Percentiles rank a stretch among this genome's conserved stretches.
These are phyloP conservation scores for Rhagologus leucostigma DNA, from an alignment of 2,113 vertebrate genomes.

Conservation along the genomic window DNA sequence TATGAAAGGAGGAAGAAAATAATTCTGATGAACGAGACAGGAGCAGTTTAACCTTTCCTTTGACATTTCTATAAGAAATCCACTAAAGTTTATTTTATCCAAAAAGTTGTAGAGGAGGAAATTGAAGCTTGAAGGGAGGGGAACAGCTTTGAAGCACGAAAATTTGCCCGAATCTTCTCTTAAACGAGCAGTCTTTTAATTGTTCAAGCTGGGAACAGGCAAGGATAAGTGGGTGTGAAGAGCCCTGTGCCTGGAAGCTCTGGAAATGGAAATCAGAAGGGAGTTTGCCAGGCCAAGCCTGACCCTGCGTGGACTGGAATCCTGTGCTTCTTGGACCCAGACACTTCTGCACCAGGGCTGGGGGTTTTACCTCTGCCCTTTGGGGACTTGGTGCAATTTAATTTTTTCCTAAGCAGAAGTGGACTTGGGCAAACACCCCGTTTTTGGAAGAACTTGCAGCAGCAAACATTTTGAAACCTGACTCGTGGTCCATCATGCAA, in stretches of 20 bases:
- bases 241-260: neutral
- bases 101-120: neutral
- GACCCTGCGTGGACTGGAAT: neutral
- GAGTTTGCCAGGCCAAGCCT: neutral
- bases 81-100: neutral
- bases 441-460: fast-evolving
- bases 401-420: neutral
- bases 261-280: neutral
- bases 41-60: constrained; percentile 13
- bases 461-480: neutral
- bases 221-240: neutral
- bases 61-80: constrained; percentile 4
- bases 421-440: neutral
- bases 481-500: neutral
- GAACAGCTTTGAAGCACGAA: neutral
- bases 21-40: constrained; percentile 8
- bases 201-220: neutral
- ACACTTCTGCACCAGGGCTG: neutral
- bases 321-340: neutral
- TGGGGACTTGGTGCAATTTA: neutral
- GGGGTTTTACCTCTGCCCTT: neutral
- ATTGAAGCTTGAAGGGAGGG: neutral
- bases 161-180: neutral
- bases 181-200: neutral
- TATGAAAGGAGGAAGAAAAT: neutral